A percentile compares a stretch with the other conserved stretches of the same genome.
Conservation (phyloP, 2,113 vertebrate genomes). For the Garra rufa region DNA sequence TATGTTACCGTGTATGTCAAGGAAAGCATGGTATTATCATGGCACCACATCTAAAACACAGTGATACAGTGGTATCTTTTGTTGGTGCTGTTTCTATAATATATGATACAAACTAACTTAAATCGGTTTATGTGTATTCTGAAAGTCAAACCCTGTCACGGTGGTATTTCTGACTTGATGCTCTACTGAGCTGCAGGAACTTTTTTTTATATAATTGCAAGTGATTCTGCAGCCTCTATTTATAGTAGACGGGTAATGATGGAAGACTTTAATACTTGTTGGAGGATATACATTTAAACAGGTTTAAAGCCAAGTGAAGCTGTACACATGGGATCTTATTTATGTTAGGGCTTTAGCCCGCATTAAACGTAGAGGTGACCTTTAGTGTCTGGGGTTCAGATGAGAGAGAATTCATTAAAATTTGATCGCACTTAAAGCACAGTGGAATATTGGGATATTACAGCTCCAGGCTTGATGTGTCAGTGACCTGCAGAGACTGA, state of each 20-base stretch:
- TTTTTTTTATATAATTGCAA: neutral
- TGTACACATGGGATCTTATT: constrained; percentile 36
- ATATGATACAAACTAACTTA: neutral
- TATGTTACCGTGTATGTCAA: neutral
- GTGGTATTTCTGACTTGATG: neutral
- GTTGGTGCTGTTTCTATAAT: neutral
- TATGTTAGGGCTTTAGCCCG: constrained; percentile 46
- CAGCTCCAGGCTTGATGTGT: constrained; percentile 8
- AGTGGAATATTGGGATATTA: constrained; percentile 63
- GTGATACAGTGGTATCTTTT: neutral
- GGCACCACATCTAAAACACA: neutral
- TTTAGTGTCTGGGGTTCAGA: constrained; percentile 56
- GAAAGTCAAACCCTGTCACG: neutral
- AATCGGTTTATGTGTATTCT: neutral
- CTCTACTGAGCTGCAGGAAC: neutral
- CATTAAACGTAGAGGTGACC: constrained; percentile 63
- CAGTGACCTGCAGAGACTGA: constrained; percentile 7
- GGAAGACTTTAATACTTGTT: neutral
- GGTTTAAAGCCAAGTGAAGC: neutral
- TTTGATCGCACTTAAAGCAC: constrained; percentile 68
- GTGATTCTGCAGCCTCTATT: neutral
- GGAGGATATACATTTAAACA: neutral
- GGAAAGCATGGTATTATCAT: neutral
- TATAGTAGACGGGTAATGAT: neutral
- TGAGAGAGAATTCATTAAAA: constrained; percentile 68